Percentiles rank a stretch among this genome's conserved stretches.
Evolutionary conservation across 2,888 invertebrate species (phyloP).

Genomic region (Athetis lepigone): DNA sequence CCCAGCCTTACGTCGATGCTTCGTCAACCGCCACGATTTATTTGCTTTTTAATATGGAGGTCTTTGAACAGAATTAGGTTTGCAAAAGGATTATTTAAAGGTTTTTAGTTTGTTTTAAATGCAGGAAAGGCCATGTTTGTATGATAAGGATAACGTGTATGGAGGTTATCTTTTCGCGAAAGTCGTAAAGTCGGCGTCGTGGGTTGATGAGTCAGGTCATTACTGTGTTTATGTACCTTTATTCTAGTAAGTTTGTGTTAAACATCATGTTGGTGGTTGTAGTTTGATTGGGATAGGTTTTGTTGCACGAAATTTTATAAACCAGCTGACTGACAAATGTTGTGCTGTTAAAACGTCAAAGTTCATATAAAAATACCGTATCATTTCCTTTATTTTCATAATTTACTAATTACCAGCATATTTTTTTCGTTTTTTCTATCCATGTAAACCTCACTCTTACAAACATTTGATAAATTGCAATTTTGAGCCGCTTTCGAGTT

Average conservation of each 20-base stretch:
- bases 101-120: conserved; percentile 49
- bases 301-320: neutral
- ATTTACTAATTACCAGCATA: too few species aligned
- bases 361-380: too few species aligned
- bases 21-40: conserved; percentile 58
- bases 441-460: too few species aligned
- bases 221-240: conserved; percentile 17
- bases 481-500: too few species aligned
- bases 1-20: conserved; percentile 56
- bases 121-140: conserved; percentile 31
- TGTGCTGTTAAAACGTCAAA: too few species aligned
- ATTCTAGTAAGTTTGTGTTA: neutral
- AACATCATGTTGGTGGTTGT: neutral
- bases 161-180: conserved; percentile 37
- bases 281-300: neutral
- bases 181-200: conserved; percentile 46
- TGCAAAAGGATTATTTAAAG: conserved; percentile 43
- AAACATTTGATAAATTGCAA: too few species aligned
- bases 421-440: too few species aligned
- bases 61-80: conserved; percentile 49
- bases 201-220: conserved; percentile 23
- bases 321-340: too few species aligned
- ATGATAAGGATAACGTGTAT: conserved; percentile 32
- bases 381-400: too few species aligned
- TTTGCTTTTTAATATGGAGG: conserved; percentile 57